Base-by-base conservation (phyloP, 2,888 invertebrate species). In the Caenorhabditis afra region DNA sequence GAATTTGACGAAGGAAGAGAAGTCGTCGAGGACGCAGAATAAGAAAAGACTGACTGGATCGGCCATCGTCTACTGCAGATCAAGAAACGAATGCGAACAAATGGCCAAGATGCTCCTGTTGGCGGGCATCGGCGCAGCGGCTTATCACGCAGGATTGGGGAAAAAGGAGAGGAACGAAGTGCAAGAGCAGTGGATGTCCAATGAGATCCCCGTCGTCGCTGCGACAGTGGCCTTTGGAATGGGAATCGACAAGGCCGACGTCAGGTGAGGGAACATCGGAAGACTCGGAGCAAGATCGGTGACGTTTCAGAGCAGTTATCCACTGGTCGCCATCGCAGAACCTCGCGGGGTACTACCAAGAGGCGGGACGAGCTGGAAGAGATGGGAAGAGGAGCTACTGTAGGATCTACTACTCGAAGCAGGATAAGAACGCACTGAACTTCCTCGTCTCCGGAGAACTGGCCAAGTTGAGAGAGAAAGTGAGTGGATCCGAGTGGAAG, bases 221-320 rank as follows among this genome's bases (percentile, higher is more conserved):
- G 98, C 99, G 4, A 99, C 99, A 0, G 94, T 98, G 73, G 97
- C 97, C 89, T 99, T 99, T 92, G 99, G 99, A 45, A 99, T 99
- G 99, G 99, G 99, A 55, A 96, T 99, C 2, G 98, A 99, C 91
- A 99, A 99, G 91, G 94, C 95, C 2, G 93, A 94, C 68, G 99
- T 99, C 14, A 93, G 94, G 94, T 94, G 82, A 65, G 55, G 8
- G n/a, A n/a, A 14, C 1, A 3, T 14, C 7, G 4, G 4, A 29
- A 29, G 14, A 41, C 2, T 18, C 18, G 39, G 1, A 39, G 37
- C 20, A 37, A 29, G 3, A 39, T 23, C 14, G 18, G 37, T 39
- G 35, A 3, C 16, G 39, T 44, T 85, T 35, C 86, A 95, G 97
- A 81, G 95, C 96, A 91, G 98, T 99, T 1, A 94, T 95, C 7